Base-by-base conservation (phyloP, 2,797 vertebrate species). In the Cossypha polioptera region DNA sequence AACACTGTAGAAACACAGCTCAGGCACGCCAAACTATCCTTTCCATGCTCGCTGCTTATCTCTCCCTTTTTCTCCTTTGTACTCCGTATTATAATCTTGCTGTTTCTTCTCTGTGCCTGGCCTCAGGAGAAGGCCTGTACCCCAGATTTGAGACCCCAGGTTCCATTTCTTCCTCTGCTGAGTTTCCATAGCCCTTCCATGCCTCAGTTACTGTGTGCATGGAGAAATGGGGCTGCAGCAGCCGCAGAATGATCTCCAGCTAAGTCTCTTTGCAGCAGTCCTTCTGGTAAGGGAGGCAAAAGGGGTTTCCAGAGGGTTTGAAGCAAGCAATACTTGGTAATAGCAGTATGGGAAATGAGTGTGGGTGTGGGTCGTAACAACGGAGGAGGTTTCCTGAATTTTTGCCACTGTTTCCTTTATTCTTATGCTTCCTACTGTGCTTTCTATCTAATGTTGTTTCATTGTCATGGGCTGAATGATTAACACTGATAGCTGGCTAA, bases 91-190 rank as follows among this genome's bases (percentile, higher is more conserved):
- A 16, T 18, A 66, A 33, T 59, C 31, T 57, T 73, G 29, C 22
- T 33, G 21, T 47, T 90, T 69, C 35, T 71, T 35, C 53, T 69
- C 18, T 8, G 38, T 50, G 18, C 55, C 19, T 40, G 55, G 28
- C 40, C 50, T 71, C 1, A 5, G 45, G 33, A 40, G 28, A 55
- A 48, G 42, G n/a, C 24, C n/a, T 38, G 14, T n/a, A 61, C 24
- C 42, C 13, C 35, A 29, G 28, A 18, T 68, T 20, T 47, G 35
- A 61, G 42, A 50, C 3, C 11, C 9, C 24, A 14, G 33, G 38
- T 65, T 48, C 1, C 1, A 14, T 43, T 73, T 80, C 16, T 29
- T 76, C 48, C 19, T 43, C 43, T 38, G 28, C 13, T 0, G 0
- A 24, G n/a, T 68, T 54, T 58, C 43, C 0, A 5, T 20, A 51